Conservation (phyloP, 2,888 invertebrate species). For the Trissolcus japonicus region DNA sequence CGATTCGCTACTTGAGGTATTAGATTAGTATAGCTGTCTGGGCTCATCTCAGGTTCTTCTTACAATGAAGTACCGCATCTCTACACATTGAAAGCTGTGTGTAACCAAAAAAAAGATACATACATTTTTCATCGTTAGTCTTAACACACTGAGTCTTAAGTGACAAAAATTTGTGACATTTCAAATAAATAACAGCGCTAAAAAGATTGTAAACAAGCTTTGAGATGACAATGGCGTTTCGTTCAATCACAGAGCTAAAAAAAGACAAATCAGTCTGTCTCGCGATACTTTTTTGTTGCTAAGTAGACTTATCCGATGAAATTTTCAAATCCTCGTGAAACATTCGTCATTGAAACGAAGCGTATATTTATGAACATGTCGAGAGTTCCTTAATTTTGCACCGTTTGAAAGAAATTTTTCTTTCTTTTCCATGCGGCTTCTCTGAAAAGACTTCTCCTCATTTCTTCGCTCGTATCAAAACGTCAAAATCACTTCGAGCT, state of each 20-base stretch:
- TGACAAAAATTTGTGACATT: too few species aligned
- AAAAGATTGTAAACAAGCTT: too few species aligned
- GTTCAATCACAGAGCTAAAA: too few species aligned
- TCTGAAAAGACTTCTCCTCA: constrained; percentile 9
- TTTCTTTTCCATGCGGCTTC: constrained; percentile 8
- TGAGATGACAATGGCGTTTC: too few species aligned
- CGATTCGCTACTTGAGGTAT: constrained; percentile 54
- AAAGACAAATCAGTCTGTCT: too few species aligned
- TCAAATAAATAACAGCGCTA: too few species aligned
- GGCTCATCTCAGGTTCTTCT: constrained; percentile 50
- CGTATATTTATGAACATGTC: constrained; percentile 19
- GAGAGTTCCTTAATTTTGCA: constrained; percentile 28
- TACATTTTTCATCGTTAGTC: constrained; percentile 23
- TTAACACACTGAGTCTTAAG: too few species aligned
- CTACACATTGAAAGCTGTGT: constrained; percentile 11
- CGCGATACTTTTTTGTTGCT: too few species aligned
- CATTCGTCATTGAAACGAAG: constrained; percentile 23
- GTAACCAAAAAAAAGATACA: constrained; percentile 34
- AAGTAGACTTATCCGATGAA: too few species aligned
- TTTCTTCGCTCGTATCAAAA: constrained; percentile 10
- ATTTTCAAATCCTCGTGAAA: constrained; percentile 14
- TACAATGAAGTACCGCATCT: constrained; percentile 43
- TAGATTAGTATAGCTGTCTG: constrained; percentile 51
- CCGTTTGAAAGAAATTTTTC: constrained; percentile 17
- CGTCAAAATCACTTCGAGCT: constrained; percentile 5